These are phyloP conservation scores for Ptilonorhynchus violaceus DNA, from an alignment of 2,113 vertebrate species.

Conservation along the genomic window DNA sequence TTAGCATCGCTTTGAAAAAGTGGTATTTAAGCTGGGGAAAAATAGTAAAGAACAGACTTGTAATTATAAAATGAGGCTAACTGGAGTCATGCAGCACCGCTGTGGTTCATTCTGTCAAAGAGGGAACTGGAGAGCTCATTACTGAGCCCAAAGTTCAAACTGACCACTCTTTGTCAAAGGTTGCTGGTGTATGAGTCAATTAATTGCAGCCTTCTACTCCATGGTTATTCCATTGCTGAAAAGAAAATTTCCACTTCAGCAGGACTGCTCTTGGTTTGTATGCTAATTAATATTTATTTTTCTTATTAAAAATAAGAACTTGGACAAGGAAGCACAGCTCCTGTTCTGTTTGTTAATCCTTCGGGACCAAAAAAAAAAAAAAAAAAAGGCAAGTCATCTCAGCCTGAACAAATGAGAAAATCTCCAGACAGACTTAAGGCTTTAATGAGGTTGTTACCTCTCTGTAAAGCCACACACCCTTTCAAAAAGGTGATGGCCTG, in stretches of 20 bases:
- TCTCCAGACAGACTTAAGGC: neutral
- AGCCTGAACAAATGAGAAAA: conserved; percentile 32
- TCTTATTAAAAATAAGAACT: conserved; percentile 18
- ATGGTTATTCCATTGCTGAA: neutral
- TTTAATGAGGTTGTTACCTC: conserved; percentile 29
- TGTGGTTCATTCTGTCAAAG: neutral
- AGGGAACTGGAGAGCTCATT: conserved; percentile 7
- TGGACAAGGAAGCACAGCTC: neutral
- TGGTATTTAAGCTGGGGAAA: conserved; percentile 26
- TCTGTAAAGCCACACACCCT: neutral
- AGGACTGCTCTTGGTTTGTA: neutral
- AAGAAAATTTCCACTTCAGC: neutral
- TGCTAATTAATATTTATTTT: conserved; percentile 38
- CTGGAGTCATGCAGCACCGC: neutral
- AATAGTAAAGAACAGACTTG: conserved; percentile 15
- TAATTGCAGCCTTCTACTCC: neutral
- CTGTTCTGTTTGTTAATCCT: conserved; percentile 26
- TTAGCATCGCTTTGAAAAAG: neutral
- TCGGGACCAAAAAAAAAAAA: neutral
- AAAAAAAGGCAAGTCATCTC: neutral
- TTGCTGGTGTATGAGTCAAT: neutral
- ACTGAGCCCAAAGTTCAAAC: conserved; percentile 29
- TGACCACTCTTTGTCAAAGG: neutral
- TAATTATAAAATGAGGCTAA: conserved; percentile 29
- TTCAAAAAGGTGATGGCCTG: neutral